These are phyloP conservation scores for Polia nebulosa DNA, from an alignment of 2,888 invertebrate genomes.

Conservation along the genomic window DNA sequence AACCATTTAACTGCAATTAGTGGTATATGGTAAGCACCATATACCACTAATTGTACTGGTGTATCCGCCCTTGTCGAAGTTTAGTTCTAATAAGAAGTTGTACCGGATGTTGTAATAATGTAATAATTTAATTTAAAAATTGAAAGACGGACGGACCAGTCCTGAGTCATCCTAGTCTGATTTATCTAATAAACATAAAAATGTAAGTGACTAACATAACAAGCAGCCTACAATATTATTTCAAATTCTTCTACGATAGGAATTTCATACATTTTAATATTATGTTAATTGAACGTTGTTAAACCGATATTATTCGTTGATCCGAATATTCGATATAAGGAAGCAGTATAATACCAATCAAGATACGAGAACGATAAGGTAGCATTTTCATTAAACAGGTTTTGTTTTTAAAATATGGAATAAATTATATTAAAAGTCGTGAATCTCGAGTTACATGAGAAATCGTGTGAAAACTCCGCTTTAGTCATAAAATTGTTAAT, in stretches of 20 bases:
- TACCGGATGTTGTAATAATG: no score
- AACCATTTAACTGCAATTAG: no score
- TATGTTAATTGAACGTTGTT: conserved; percentile 52
- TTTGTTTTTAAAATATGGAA: conserved; percentile 53
- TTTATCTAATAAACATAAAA: conserved; percentile 4
- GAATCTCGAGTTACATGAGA: conserved; percentile 52
- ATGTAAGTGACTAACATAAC: conserved; percentile 11
- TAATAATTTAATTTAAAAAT: background rate
- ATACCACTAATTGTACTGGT: no score
- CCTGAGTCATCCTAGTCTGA: background rate
- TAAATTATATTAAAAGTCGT: conserved; percentile 53
- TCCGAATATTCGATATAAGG: conserved; percentile 53
- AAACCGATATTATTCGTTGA: conserved; percentile 55
- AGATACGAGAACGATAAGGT: conserved; percentile 50
- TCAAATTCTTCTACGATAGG: conserved; percentile 23
- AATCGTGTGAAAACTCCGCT: conserved; percentile 56
- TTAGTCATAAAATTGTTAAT: conserved; percentile 46
- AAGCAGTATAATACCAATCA: conserved; percentile 57
- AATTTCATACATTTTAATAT: conserved; percentile 53
- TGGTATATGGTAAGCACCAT: no score
- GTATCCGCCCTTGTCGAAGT: no score
- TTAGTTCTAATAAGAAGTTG: no score
- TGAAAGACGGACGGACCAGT: background rate
- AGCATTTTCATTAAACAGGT: conserved; percentile 57
- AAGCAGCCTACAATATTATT: conserved; percentile 20